Conservation (phyloP, 2,113 vertebrate species). For the Channa argus region DNA sequence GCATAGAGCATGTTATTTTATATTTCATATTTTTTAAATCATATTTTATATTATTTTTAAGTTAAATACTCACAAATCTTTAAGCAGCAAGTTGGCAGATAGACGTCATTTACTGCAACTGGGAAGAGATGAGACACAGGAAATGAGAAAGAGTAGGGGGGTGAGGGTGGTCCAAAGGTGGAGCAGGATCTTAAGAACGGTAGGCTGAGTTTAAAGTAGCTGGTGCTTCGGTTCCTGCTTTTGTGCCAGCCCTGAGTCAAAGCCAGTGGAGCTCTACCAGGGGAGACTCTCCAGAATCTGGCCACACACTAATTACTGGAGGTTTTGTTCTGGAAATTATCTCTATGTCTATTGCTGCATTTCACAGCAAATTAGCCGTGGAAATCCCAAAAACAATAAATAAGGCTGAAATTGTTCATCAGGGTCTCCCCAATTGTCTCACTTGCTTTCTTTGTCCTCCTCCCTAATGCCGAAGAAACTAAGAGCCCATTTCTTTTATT, state of each 20-base stretch:
- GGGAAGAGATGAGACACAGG: slow-evolving; percentile 42
- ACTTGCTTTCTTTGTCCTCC: slow-evolving; percentile 68
- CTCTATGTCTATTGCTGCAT: slow-evolving; percentile 78
- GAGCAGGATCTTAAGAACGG: slow-evolving; percentile 48
- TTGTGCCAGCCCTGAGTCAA: slow-evolving; percentile 47
- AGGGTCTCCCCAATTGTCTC: slow-evolving; percentile 69
- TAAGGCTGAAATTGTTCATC: slow-evolving; percentile 74
- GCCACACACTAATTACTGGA: slow-evolving; percentile 81
- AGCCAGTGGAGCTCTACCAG: slow-evolving; percentile 62
- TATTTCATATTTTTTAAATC: too few relatives aligned
- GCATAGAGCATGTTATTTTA: slow-evolving; percentile 35
- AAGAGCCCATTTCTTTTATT: slow-evolving; percentile 70
- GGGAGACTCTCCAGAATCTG: slow-evolving; percentile 69
- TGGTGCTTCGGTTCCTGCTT: slow-evolving; percentile 47
- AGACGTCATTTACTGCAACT: slow-evolving; percentile 36
- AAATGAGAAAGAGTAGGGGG: slow-evolving; percentile 32
- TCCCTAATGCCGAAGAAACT: slow-evolving; percentile 67
- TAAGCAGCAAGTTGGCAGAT: slow-evolving; percentile 42
- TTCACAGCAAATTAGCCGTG: slow-evolving; percentile 83
- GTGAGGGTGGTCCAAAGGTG: slow-evolving; percentile 27
- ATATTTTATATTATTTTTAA: slow-evolving; percentile 36
- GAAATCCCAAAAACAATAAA: slow-evolving; percentile 82
- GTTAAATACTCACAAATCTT: slow-evolving; percentile 45
- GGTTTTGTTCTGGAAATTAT: slow-evolving; percentile 84
- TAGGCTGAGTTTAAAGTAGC: slow-evolving; percentile 41